Conservation (phyloP, 2,888 invertebrate genomes). For the Panopea generosa region DNA sequence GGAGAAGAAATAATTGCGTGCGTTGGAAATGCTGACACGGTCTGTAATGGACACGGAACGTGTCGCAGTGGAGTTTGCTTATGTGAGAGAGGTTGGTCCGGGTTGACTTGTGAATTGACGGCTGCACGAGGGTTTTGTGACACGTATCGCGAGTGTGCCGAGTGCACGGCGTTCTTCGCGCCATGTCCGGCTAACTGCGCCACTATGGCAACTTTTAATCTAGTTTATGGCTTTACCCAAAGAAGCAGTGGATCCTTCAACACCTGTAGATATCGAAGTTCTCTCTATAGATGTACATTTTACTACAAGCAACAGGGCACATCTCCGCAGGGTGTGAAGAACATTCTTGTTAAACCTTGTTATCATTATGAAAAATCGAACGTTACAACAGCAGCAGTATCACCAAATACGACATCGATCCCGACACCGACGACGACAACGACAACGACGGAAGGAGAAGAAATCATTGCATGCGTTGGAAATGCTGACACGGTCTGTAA, state of each 20-base stretch:
- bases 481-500: conserved; percentile 27
- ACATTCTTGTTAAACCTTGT: conserved; percentile 44
- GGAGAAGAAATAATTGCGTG: conserved; percentile 21
- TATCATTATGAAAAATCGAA: conserved; percentile 8
- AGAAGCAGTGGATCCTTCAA: conserved; percentile 10
- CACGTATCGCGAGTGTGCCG: conserved; percentile 44
- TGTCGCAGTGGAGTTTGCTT: conserved; percentile 36
- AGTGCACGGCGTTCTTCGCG: conserved; percentile 41
- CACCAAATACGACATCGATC: not conserved
- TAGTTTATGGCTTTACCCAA: conserved; percentile 36
- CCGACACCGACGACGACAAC: not conserved
- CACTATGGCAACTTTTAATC: conserved; percentile 25
- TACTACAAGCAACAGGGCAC: conserved; percentile 30
- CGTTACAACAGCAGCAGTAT: too few relatives aligned
- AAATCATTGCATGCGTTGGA: conserved; percentile 24
- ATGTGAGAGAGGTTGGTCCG: conserved; percentile 36
- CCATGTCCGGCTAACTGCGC: conserved; percentile 31
- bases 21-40: conserved; percentile 9
- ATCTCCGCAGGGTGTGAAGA: conserved; percentile 21
- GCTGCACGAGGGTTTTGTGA: conserved; percentile 30
- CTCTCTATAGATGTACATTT: conserved; percentile 27
- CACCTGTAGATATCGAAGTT: conserved; percentile 33
- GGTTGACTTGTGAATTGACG: conserved; percentile 35
- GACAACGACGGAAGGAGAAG: not conserved
- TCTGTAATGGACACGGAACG: conserved; percentile 41